These are phyloP conservation scores for Conomelus anceps DNA, from an alignment of 2,888 invertebrate genomes.

Conservation along the genomic window DNA sequence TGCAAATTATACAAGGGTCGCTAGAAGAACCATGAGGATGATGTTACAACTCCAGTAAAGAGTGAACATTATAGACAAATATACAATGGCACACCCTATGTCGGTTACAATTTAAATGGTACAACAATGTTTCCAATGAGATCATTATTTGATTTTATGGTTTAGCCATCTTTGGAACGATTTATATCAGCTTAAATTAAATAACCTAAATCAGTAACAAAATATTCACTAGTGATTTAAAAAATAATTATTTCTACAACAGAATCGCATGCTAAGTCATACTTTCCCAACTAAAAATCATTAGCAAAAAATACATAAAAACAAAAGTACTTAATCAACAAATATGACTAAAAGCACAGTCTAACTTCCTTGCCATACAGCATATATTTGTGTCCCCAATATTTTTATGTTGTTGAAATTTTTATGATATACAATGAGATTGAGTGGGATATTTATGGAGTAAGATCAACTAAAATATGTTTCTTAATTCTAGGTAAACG, in stretches of 20 bases:
- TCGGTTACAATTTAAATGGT: background rate
- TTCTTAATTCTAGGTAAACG: background rate
- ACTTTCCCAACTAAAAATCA: constrained; percentile 3
- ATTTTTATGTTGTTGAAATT: background rate
- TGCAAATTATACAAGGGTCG: background rate
- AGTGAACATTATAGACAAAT: background rate
- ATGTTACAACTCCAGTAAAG: background rate
- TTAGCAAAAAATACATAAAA: background rate
- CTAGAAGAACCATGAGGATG: background rate
- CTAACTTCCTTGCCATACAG: background rate
- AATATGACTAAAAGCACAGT: background rate
- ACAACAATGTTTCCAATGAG: constrained; percentile 20
- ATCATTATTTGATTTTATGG: constrained; percentile 28
- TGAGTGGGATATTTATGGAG: background rate
- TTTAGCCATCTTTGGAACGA: constrained; percentile 30
- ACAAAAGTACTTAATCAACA: background rate
- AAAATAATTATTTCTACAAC: constrained; percentile 5
- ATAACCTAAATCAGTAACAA: background rate
- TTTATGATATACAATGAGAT: background rate
- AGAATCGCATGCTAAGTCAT: background rate
- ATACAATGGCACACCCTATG: constrained; percentile 10
- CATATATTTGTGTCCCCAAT: background rate
- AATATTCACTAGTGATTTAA: background rate
- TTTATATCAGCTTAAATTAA: background rate
- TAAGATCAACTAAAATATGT: background rate